Evolutionary conservation across 2,888 invertebrate species (phyloP), one percentile per base, ranked within the genome.

Genomic region (Chironomus riparius): DNA sequence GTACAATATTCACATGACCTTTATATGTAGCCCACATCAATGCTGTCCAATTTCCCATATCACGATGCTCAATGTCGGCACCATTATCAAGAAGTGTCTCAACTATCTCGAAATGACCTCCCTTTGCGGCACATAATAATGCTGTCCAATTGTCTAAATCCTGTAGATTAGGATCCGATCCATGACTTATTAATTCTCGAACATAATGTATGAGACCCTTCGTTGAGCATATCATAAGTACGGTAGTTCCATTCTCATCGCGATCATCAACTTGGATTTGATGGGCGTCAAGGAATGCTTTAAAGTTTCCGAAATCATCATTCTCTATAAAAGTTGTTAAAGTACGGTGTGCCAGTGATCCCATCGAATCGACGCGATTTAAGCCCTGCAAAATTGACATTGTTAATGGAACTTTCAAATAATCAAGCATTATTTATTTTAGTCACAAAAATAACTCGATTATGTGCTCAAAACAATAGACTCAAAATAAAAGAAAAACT

Each of bases 11-110:
- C 47, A 89, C 88, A 79, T 90, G 88, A 6, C 95, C 97, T 83
- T 97, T 96, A 86, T 99, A 99, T 7, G 95, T 90, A 0, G 97
- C 95, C 98, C 98, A 99, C 92, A 98, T 95, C 76, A 99, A 87
- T 0, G 98, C 89, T 3, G 97, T 93, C 98, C 98, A 99, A 50
- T 95, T 96, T 79, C 97, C 97, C 88, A 93, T 90, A 83, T 96
- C 95, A 79, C 91, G 88, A 78, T 95, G 92, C 81, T 97, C 95
- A 77, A 97, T 87, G 77, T 90, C 88, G 15, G 94, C 94, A 74
- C 93, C 93, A 81, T 92, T 91, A 80, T 95, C 94, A 77, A 97
- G 82, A 68, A 98, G 84, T 79, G 94, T 90, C 78, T 89, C 87
- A 76, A 93, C 93, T 74, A 96, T 88, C 80, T 93, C 90, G 38